These are phyloP conservation scores for Macrosoma leucophasiata DNA, from an alignment of 2,888 invertebrate genomes.

Conservation along the genomic window DNA sequence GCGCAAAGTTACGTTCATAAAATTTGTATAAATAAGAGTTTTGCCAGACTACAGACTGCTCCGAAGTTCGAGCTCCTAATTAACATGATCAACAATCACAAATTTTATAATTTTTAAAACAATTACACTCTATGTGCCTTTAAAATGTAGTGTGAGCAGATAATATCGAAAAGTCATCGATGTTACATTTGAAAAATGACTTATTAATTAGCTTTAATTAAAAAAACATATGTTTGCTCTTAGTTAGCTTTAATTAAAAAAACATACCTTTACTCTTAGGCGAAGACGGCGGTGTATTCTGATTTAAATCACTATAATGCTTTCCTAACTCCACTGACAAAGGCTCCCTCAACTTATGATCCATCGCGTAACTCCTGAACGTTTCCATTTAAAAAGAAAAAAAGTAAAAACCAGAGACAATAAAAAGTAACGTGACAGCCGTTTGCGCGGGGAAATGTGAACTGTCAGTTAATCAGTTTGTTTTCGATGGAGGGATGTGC, in stretches of 20 bases:
- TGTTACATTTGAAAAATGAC: too few species aligned
- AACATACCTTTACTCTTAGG: constrained; percentile 59
- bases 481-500: constrained; percentile 36
- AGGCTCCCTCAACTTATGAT: constrained; percentile 38
- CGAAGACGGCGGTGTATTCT: constrained; percentile 53
- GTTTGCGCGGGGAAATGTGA: constrained; percentile 45
- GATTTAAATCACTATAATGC: constrained; percentile 36
- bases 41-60: too few species aligned
- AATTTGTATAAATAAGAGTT: too few species aligned
- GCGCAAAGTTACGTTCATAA: too few species aligned
- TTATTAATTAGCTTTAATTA: too few species aligned
- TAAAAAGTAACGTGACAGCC: constrained; percentile 9
- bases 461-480: constrained; percentile 53
- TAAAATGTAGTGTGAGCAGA: too few species aligned
- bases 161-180: too few species aligned
- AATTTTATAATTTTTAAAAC: too few species aligned
- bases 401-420: constrained; percentile 15
- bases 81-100: too few species aligned
- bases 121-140: too few species aligned
- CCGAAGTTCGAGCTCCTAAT: too few species aligned
- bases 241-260: constrained; percentile 8
- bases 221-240: too few species aligned
- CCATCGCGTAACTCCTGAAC: constrained; percentile 37
- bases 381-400: constrained; percentile 36
- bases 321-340: constrained; percentile 45